These are phyloP conservation scores for Turritopsis dohrnii DNA, from an alignment of 30 jellyfish, hydroid and myxozoan genomes.

Conservation along the genomic window DNA sequence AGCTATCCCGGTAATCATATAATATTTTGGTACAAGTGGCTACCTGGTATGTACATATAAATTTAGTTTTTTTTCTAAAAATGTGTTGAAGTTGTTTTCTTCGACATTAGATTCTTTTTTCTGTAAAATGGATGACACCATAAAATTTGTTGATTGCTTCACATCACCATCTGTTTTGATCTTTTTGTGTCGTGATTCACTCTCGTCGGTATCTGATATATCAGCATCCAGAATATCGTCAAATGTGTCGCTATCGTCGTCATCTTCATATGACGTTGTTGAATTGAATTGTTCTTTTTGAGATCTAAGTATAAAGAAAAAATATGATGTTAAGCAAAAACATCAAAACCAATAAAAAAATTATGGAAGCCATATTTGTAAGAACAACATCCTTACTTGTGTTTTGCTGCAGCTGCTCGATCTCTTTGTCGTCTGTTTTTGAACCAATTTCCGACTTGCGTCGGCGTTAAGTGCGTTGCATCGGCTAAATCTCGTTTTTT, in stretches of 20 bases:
- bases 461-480: slow-evolving; percentile 85
- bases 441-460: slow-evolving; percentile 97
- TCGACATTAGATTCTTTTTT: not conserved
- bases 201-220: not conserved
- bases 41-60: slow-evolving; percentile 13
- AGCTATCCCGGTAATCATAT: not conserved
- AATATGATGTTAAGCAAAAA: not conserved
- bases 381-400: slow-evolving; percentile 35
- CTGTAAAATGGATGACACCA: slow-evolving; percentile 18
- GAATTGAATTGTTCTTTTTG: not conserved
- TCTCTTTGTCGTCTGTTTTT: slow-evolving; percentile 93
- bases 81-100: not conserved
- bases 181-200: not conserved
- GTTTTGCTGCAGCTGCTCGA: slow-evolving; percentile 97
- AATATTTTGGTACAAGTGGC: not conserved
- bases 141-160: slow-evolving; percentile 4
- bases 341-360: not conserved
- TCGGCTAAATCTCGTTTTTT: slow-evolving; percentile 84
- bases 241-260: slow-evolving; percentile 1
- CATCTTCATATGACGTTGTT: not conserved
- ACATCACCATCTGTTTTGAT: not conserved
- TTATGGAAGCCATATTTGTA: too few relatives aligned
- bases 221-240: slow-evolving; percentile 7
- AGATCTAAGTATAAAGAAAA: not conserved
- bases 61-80: not conserved